Percentiles rank a stretch among this genome's conserved stretches.
Conservation (phyloP, 2,888 invertebrate species). For the Latrodectus elegans region DNA sequence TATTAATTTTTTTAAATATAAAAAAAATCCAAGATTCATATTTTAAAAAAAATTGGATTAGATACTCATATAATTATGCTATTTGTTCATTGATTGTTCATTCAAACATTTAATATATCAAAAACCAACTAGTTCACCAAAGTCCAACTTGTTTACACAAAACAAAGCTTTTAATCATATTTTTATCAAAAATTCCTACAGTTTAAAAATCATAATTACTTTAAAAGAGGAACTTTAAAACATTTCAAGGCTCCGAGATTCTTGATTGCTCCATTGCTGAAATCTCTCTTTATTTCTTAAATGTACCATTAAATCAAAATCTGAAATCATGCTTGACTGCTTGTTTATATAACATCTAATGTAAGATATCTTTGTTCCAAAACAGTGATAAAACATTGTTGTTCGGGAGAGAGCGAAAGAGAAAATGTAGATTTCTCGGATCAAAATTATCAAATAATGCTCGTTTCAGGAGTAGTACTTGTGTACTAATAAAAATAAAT, state of each 20-base stretch:
- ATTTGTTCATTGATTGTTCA: no score
- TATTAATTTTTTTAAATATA: no score
- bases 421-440: conserved; percentile 36
- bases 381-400: neutral
- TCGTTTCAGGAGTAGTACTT: conserved; percentile 1
- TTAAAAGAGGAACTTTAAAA: neutral
- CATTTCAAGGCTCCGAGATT: conserved; percentile 35
- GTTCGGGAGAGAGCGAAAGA: neutral
- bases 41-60: no score
- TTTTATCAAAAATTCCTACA: no score
- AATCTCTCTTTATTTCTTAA: conserved; percentile 32
- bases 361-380: neutral
- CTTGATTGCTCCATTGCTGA: conserved; percentile 44
- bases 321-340: conserved; percentile 27
- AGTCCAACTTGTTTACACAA: no score
- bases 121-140: no score
- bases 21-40: no score
- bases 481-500: conserved; percentile 17
- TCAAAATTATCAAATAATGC: conserved; percentile 29
- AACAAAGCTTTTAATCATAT: no score
- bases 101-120: no score
- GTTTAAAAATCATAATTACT: no score
- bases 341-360: conserved; percentile 6
- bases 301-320: conserved; percentile 63
- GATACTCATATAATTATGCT: no score